These are phyloP conservation scores for Enteromius treurensis DNA, from an alignment of 2,797 vertebrate genomes.

Conservation along the genomic window DNA sequence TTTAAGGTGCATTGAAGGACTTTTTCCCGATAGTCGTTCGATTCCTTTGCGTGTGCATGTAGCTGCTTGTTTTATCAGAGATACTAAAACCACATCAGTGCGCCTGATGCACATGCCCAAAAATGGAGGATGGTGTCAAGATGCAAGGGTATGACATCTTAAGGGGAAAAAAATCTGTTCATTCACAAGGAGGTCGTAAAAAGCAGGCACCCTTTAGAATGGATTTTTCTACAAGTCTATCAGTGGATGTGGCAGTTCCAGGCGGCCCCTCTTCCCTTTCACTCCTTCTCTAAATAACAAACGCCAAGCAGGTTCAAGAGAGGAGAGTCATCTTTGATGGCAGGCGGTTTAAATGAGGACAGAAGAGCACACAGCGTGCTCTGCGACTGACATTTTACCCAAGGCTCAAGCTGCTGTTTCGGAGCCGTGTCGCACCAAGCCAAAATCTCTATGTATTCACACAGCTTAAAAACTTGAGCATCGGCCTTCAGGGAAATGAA, in stretches of 20 bases:
- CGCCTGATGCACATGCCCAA: background rate
- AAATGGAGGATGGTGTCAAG: background rate
- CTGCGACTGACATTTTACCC: conserved; percentile 58
- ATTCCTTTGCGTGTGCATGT: background rate
- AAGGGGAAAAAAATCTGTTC: conserved; percentile 3
- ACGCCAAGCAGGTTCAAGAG: conserved; percentile 49
- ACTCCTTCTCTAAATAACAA: conserved; percentile 51
- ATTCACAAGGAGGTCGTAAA: conserved; percentile 31
- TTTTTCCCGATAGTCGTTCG: conserved; percentile 26
- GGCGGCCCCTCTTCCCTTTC: conserved; percentile 5
- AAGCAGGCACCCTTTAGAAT: conserved; percentile 21
- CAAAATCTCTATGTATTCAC: conserved; percentile 52
- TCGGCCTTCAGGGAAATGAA: conserved; percentile 48
- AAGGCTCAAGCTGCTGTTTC: conserved; percentile 43
- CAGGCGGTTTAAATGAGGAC: conserved; percentile 49
- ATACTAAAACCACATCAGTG: conserved; percentile 18
- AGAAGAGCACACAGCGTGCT: conserved; percentile 31
- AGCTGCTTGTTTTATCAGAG: conserved; percentile 13
- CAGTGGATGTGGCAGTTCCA: conserved; percentile 29
- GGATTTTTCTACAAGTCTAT: conserved; percentile 37
- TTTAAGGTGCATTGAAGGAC: conserved; percentile 36
- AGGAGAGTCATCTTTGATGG: conserved; percentile 28
- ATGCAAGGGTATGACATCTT: conserved; percentile 26
- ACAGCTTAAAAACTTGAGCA: conserved; percentile 51
- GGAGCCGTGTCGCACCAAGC: conserved; percentile 39